phyloP scores from a whole-genome alignment of 2,797 vertebrate species.

The Apogon talboti region DNA sequence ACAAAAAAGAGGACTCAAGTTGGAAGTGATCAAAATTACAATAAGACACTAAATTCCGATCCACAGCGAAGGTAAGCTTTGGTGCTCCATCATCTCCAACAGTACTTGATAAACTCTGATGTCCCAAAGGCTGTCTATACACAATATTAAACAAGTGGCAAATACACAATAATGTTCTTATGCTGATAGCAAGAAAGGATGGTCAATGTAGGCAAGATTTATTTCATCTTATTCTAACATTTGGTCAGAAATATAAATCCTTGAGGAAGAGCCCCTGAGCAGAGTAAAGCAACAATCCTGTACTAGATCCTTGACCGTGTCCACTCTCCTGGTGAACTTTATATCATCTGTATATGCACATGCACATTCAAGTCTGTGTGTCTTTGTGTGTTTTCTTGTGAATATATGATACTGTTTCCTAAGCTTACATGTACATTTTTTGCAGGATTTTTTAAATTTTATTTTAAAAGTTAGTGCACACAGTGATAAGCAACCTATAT shows the following conservation, averaged over 20 bases:
- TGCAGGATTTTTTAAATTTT: background rate
- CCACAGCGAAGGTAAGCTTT: slow-evolving; percentile 21
- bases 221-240: background rate
- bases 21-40: background rate
- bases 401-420: slow-evolving; percentile 5
- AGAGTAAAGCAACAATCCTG: background rate
- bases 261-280: slow-evolving; percentile 4
- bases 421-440: background rate
- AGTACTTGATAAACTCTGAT: background rate
- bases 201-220: background rate
- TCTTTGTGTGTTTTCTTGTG: background rate
- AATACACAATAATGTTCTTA: background rate
- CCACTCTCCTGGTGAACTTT: slow-evolving; percentile 8
- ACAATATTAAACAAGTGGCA: slow-evolving; percentile 4
- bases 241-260: background rate
- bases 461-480: slow-evolving; percentile 24
- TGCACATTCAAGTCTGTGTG: background rate
- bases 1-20: slow-evolving; percentile 1
- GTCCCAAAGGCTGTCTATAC: slow-evolving; percentile 1
- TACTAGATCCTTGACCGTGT: slow-evolving; percentile 1
- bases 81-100: slow-evolving; percentile 5
- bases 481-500: slow-evolving; percentile 5
- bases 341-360: background rate
- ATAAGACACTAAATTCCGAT: slow-evolving; percentile 65
- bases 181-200: background rate